Evolutionary conservation across 2,113 vertebrate species (phyloP), one percentile per base, ranked within the genome.

Genomic region (Corythornis madagascariensis): DNA sequence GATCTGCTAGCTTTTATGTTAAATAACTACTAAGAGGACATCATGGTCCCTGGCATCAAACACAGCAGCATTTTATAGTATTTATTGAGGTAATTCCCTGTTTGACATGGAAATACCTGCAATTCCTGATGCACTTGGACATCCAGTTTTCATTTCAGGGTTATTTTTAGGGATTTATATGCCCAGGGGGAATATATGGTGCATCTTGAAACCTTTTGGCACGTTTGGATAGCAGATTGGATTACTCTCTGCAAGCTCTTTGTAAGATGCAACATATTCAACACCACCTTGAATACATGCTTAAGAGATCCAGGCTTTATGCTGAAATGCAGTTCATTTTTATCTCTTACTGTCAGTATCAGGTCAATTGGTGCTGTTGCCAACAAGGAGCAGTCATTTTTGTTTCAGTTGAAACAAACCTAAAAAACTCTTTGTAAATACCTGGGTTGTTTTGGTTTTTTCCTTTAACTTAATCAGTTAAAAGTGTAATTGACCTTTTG

Each of bases 361-460:
- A 2, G 26, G n/a, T 83, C 21, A 47, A 2, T 70, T 77, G 11
- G 35, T 60, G 64, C 33, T 26, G 15, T 56, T 60, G 11, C 16
- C 60, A 61, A 33, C 22, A 57, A 6, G 33, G 59, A 79, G 16
- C 7, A n/a, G 65, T 57, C 4, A 8, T 66, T 77, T 94, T 63
- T 74, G 25, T 70, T 56, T 13, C 29, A 56, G 20, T 43, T 48
- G 63, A 70, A 91, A 77, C 11, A 80, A 50, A 43, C 19, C 8
- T 64, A 35, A 83, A 15, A 7, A 61, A 43, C 7, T 75, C 47
- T 11, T 38, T 60, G 8, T 42, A 81, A 84, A 24, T 64, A 13
- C 4, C 47, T 65, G 11, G 3, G 7, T 38, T 38, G 1, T 0
- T 20, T 56, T 64, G 5, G 10, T 19, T n/a, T 35, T 64, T 31